Conservation (phyloP, 2,888 invertebrate genomes). For the Microctonus brassicae region DNA sequence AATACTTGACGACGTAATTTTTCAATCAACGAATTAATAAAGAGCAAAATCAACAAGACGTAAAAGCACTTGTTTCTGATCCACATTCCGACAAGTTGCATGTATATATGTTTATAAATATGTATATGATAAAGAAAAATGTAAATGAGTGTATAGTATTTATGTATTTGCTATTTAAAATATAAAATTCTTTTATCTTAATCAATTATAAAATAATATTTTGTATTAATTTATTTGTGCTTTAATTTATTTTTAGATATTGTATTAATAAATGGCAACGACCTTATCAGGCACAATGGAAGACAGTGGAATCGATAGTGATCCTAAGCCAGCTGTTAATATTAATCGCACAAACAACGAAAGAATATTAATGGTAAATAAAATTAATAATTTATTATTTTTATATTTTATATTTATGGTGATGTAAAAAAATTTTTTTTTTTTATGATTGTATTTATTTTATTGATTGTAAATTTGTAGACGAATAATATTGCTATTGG, state of each 20-base stretch:
- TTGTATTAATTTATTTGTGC: slow-evolving; percentile 34
- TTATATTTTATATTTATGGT: no score
- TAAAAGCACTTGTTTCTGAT: slow-evolving; percentile 40
- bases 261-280: background rate
- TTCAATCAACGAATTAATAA: no score
- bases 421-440: no score
- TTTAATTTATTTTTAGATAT: no score
- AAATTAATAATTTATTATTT: no score
- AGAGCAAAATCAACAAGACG: no score
- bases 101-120: slow-evolving; percentile 18
- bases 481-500: slow-evolving; percentile 68
- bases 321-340: slow-evolving; percentile 60
- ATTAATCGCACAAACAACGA: slow-evolving; percentile 64
- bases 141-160: background rate
- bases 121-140: background rate
- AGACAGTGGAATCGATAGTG: slow-evolving; percentile 71
- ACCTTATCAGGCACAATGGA: slow-evolving; percentile 60
- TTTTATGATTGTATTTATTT: slow-evolving; percentile 4
- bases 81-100: slow-evolving; percentile 60
- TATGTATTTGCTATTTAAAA: background rate
- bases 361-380: slow-evolving; percentile 63
- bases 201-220: slow-evolving; percentile 26
- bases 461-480: slow-evolving; percentile 51
- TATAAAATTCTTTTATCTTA: background rate
- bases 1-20: no score